phyloP scores from a whole-genome alignment of 1,140 invertebrate species.

The Drosophila tropicalis region DNA sequence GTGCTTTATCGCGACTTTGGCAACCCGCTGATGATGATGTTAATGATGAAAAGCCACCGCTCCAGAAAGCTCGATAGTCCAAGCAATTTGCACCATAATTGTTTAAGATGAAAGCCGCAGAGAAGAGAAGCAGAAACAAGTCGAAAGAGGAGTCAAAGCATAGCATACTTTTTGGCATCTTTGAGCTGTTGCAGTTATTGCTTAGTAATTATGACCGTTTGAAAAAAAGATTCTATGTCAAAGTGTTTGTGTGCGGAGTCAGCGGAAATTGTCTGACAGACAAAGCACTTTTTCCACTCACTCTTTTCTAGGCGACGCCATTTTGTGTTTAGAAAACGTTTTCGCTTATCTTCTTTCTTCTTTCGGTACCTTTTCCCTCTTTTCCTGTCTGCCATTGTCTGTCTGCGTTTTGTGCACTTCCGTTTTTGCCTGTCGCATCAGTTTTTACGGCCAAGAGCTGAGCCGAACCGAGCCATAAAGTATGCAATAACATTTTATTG shows the following conservation, averaged over 20 bases:
- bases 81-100: constrained; percentile 57
- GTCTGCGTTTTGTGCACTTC: constrained; percentile 35
- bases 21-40: constrained; percentile 59
- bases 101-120: constrained; percentile 35
- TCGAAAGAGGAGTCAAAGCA: constrained; percentile 25
- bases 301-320: constrained; percentile 38
- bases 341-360: constrained; percentile 15
- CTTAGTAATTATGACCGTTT: neutral
- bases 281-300: constrained; percentile 23
- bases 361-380: neutral
- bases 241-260: constrained; percentile 2
- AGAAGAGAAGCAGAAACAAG: neutral
- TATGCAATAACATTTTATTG: constrained; percentile 77
- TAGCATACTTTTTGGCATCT: constrained; percentile 22
- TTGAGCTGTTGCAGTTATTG: neutral
- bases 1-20: constrained; percentile 57
- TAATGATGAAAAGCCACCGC: constrained; percentile 30
- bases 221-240: constrained; percentile 10
- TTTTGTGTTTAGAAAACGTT: constrained; percentile 58
- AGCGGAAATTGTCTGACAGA: constrained; percentile 19
- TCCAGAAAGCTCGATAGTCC: constrained; percentile 30
- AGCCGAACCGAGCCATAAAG: constrained; percentile 43
- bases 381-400: constrained; percentile 31
- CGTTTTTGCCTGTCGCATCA: constrained; percentile 27
- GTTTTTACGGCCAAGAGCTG: constrained; percentile 8